Conservation (phyloP, 1,140 invertebrate genomes). For the Hydropsyche tenuis region DNA sequence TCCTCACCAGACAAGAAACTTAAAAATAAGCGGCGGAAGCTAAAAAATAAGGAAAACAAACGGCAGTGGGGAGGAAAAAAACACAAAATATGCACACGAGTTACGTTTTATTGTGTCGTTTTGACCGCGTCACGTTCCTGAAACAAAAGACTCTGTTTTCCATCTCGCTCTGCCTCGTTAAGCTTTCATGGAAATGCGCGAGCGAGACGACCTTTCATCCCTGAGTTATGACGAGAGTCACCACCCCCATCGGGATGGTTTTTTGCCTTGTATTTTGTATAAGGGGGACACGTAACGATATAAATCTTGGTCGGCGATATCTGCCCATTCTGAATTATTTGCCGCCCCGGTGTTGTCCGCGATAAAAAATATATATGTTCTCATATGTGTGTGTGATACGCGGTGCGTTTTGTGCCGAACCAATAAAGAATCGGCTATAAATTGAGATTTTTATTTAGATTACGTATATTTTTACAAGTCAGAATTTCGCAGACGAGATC, state of each 20-base stretch:
- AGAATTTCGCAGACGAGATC: too few relatives aligned
- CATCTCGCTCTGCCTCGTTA: background rate
- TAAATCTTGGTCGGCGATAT: conserved; percentile 46
- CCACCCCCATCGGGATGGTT: conserved; percentile 5
- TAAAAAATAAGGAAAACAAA: background rate
- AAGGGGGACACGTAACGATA: conserved; percentile 41
- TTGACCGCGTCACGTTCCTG: conserved; percentile 7
- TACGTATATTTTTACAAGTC: too few relatives aligned
- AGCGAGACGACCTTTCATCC: conserved; percentile 30
- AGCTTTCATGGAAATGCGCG: background rate
- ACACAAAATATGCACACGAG: background rate
- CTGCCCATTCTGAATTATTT: conserved; percentile 21
- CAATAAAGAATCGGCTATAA: conserved; percentile 47
- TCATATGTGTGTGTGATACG: too few relatives aligned
- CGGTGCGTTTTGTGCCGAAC: conserved; percentile 25
- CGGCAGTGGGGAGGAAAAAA: background rate
- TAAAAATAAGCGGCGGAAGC: background rate
- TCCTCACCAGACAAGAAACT: background rate
- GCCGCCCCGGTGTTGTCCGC: too few relatives aligned
- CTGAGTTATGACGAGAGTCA: conserved; percentile 39
- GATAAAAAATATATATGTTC: conserved; percentile 23
- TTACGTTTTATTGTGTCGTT: conserved; percentile 16
- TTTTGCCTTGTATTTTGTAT: conserved; percentile 39
- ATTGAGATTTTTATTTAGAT: conserved; percentile 20
- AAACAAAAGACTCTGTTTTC: too few relatives aligned